Evolutionary conservation across 2,113 vertebrate species (phyloP).

Genomic region (Tenebrosternarchus preto): DNA sequence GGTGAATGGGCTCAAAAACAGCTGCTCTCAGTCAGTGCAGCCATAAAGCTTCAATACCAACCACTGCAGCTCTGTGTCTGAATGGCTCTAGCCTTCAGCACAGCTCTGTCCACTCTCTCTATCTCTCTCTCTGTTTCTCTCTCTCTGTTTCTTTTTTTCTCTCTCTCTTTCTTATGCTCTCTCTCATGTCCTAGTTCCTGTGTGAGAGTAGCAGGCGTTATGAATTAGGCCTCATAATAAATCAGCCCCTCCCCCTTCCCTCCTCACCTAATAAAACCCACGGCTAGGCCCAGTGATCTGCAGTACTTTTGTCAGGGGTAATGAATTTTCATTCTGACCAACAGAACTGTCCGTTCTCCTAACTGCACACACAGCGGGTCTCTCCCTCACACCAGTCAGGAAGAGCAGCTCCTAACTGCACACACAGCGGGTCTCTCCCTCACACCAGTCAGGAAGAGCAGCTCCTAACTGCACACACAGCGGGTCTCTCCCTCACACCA

Average conservation of each 20-base stretch:
- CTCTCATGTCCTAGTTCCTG: constrained; percentile 67
- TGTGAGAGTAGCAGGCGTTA: constrained; percentile 46
- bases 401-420: background rate
- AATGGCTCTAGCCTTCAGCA: background rate
- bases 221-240: constrained; percentile 67
- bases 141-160: constrained; percentile 39
- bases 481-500: background rate
- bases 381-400: too few species aligned
- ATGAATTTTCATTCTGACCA: constrained; percentile 56
- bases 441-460: too few species aligned
- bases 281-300: constrained; percentile 59
- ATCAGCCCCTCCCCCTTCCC: constrained; percentile 62
- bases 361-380: background rate
- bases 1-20: background rate
- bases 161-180: constrained; percentile 31
- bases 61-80: constrained; percentile 34
- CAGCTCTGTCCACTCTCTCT: background rate
- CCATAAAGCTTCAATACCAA: constrained; percentile 43
- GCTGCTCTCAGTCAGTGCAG: constrained; percentile 23
- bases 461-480: background rate
- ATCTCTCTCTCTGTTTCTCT: constrained; percentile 41
- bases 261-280: constrained; percentile 46
- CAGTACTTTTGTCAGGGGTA: constrained; percentile 53
- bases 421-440: background rate
- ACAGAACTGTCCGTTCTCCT: constrained; percentile 25